These are phyloP conservation scores for Drosophila engyochracea DNA, from an alignment of 2,888 invertebrate species.

Conservation along the genomic window DNA sequence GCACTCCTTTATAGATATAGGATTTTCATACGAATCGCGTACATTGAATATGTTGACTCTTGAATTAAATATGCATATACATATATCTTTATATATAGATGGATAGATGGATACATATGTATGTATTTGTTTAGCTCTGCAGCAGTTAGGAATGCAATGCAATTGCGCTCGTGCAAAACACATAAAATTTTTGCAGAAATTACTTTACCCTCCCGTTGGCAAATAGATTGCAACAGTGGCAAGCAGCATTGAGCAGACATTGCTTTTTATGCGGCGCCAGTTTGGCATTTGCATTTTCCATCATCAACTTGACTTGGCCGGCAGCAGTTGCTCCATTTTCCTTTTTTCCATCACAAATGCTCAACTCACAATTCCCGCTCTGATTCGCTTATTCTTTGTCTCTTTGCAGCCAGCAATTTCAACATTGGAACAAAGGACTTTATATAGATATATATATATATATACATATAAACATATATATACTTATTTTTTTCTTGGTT, in stretches of 20 bases:
- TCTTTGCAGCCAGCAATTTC: constrained; percentile 61
- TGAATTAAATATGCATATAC: constrained; percentile 11
- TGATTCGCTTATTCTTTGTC: constrained; percentile 18
- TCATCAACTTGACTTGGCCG: constrained; percentile 25
- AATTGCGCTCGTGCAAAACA: constrained; percentile 2
- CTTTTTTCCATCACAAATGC: constrained; percentile 15
- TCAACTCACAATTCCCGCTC: constrained; percentile 19
- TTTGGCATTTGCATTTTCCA: constrained; percentile 39
- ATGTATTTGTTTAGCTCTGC: constrained; percentile 31
- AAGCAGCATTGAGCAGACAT: constrained; percentile 32
- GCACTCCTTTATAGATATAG: neutral
- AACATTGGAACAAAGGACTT: constrained; percentile 64
- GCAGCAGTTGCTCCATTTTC: constrained; percentile 29
- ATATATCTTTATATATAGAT: neutral
- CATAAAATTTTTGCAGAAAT: constrained; percentile 39
- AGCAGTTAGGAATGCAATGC: constrained; percentile 37
- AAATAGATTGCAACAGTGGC: constrained; percentile 16
- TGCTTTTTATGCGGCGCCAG: constrained; percentile 40
- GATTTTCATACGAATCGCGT: constrained; percentile 3
- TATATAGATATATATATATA: constrained; percentile 10
- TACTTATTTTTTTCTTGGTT: constrained; percentile 26
- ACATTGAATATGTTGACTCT: constrained; percentile 2
- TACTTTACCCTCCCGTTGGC: constrained; percentile 14
- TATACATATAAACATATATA: neutral
- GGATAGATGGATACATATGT: constrained; percentile 10